Evolutionary conservation across 2,888 invertebrate species (phyloP).

Genomic region (Ichneumoninae sp.): DNA sequence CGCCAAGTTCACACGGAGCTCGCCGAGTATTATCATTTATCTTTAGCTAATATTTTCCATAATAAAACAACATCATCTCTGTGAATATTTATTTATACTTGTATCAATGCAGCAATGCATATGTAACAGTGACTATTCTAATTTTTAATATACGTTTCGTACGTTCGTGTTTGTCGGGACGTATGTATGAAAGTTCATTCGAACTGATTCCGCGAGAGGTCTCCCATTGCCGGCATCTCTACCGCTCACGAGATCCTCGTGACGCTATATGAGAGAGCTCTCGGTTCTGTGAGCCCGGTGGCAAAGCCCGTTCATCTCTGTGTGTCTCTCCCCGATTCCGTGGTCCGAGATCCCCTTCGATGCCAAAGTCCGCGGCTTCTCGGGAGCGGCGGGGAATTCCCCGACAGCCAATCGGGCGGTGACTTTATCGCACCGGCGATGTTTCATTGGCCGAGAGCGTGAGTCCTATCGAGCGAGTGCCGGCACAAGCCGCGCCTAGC

Average conservation of each 20-base stretch:
- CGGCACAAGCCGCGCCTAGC: slow-evolving; percentile 81
- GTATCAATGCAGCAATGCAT: not conserved
- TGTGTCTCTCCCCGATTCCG: slow-evolving; percentile 70
- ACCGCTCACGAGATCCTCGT: slow-evolving; percentile 45
- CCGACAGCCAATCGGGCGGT: slow-evolving; percentile 79
- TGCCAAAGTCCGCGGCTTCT: slow-evolving; percentile 62
- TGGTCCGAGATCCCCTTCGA: slow-evolving; percentile 65
- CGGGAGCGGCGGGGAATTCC: slow-evolving; percentile 72
- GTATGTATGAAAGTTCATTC: slow-evolving; percentile 30
- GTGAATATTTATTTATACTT: not conserved
- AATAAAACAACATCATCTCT: not conserved
- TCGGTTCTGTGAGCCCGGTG: slow-evolving; percentile 52
- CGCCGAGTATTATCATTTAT: not conserved
- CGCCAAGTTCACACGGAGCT: not conserved
- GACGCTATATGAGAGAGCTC: slow-evolving; percentile 65
- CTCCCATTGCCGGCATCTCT: slow-evolving; percentile 74
- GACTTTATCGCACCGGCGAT: slow-evolving; percentile 76
- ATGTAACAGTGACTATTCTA: not conserved
- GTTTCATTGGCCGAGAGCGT: slow-evolving; percentile 79
- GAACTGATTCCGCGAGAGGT: slow-evolving; percentile 75
- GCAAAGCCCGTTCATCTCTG: slow-evolving; percentile 69
- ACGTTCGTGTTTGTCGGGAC: not conserved
- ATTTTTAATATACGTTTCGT: not conserved
- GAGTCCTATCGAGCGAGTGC: slow-evolving; percentile 82
- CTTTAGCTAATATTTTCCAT: slow-evolving; percentile 1